These are phyloP conservation scores for Parotocinclus haroldoi DNA, from an alignment of 2,797 vertebrate species.

Conservation along the genomic window DNA sequence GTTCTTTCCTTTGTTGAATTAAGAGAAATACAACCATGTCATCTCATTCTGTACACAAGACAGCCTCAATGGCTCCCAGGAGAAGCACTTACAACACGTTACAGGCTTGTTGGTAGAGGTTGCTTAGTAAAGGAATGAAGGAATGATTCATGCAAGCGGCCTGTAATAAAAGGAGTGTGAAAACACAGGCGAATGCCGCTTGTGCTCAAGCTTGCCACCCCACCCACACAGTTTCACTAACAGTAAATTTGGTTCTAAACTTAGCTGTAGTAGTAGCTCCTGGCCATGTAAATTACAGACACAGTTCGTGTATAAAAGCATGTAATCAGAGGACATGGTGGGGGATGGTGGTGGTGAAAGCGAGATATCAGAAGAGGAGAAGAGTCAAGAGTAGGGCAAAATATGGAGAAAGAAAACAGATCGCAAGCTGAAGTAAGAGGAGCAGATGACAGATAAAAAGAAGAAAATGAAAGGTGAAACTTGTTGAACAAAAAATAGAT, in stretches of 20 bases:
- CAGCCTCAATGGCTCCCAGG: conserved; percentile 30
- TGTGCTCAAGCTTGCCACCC: conserved; percentile 66
- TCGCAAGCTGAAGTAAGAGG: conserved; percentile 12
- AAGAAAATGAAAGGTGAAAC: not conserved
- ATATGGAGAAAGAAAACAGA: conserved; percentile 21
- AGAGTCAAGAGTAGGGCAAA: conserved; percentile 20
- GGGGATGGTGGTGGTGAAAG: conserved; percentile 42
- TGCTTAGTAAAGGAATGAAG: conserved; percentile 72
- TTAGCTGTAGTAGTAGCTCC: conserved; percentile 77
- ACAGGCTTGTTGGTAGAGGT: conserved; percentile 63
- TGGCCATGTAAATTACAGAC: conserved; percentile 78
- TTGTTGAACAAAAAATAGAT: not conserved
- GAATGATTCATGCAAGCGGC: conserved; percentile 73
- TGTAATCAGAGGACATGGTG: conserved; percentile 71
- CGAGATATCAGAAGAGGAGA: conserved; percentile 40
- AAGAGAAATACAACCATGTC: no score
- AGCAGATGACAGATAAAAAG: not conserved
- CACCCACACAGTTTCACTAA: conserved; percentile 82
- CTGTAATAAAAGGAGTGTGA: conserved; percentile 79
- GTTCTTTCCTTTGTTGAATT: no score
- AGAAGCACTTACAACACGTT: conserved; percentile 55
- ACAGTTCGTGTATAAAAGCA: conserved; percentile 61
- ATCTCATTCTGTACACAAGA: conserved; percentile 38
- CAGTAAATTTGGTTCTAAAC: conserved; percentile 79
- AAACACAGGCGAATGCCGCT: conserved; percentile 74